Percentiles rank a stretch among this genome's conserved stretches.
phyloP scores from a whole-genome alignment of 1,140 invertebrate species.

The Campoletis sonorensis region DNA sequence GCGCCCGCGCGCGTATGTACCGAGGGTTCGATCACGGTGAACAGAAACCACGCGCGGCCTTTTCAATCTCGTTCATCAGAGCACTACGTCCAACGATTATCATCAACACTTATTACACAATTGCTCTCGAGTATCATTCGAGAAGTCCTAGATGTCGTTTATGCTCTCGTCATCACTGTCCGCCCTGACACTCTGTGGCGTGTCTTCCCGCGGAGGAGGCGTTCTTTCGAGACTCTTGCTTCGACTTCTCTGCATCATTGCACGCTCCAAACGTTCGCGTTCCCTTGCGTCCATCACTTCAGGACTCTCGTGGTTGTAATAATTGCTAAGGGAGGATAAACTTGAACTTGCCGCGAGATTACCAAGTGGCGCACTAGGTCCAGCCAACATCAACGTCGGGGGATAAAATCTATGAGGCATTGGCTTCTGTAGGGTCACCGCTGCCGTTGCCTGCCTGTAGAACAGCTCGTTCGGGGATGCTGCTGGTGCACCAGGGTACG shows the following conservation, averaged over 20 bases:
- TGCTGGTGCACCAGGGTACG: slow-evolving; percentile 79
- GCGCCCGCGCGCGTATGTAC: no score
- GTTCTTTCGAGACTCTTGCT: slow-evolving; percentile 76
- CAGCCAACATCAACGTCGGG: slow-evolving; percentile 80
- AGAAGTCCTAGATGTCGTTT: slow-evolving; percentile 71
- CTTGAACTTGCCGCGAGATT: slow-evolving; percentile 79
- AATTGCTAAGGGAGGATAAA: slow-evolving; percentile 80
- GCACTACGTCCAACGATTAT: neutral
- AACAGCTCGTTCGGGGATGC: slow-evolving; percentile 86
- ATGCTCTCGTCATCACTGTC: slow-evolving; percentile 80
- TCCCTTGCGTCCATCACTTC: slow-evolving; percentile 71
- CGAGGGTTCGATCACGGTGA: neutral
- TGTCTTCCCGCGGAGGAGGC: slow-evolving; percentile 68
- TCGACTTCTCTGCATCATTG: slow-evolving; percentile 63
- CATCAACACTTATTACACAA: neutral
- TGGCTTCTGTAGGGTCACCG: slow-evolving; percentile 90
- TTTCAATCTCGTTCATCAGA: neutral
- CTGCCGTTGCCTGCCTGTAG: slow-evolving; percentile 84
- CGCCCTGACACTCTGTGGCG: slow-evolving; percentile 72
- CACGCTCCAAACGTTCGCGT: slow-evolving; percentile 66
- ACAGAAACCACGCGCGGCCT: no score
- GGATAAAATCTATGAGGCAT: slow-evolving; percentile 88
- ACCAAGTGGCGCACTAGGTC: slow-evolving; percentile 79
- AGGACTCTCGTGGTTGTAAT: slow-evolving; percentile 79
- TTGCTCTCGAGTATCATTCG: slow-evolving; percentile 15